Percentiles rank a stretch among this genome's conserved stretches.
Evolutionary conservation across 2,797 vertebrate genomes (phyloP).

Genomic region (Ataeniobius toweri): DNA sequence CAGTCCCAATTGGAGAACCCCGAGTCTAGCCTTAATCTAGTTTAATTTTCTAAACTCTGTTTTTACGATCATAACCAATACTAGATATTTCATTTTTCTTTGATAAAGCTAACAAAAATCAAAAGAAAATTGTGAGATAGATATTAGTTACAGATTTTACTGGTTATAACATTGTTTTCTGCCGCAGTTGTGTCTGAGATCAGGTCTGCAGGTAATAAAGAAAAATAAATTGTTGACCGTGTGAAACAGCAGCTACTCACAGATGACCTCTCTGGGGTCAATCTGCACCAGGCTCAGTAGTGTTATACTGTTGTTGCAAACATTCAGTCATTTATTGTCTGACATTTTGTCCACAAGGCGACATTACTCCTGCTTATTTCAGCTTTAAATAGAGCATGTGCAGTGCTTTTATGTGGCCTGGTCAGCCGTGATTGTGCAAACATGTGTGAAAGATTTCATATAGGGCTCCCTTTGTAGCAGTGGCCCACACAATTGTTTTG

Average conservation of each 20-base stretch:
- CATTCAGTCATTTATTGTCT: neutral
- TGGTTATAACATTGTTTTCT: neutral
- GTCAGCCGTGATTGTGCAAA: conserved; percentile 4
- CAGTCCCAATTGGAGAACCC: too few relatives aligned
- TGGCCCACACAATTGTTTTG: neutral
- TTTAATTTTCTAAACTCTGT: neutral
- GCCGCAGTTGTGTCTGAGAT: neutral
- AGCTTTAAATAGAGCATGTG: neutral
- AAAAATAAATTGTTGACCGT: neutral
- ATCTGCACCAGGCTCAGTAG: conserved; percentile 3
- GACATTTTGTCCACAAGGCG: neutral
- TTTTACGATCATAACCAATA: neutral
- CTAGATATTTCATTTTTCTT: neutral
- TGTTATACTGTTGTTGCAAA: conserved; percentile 1
- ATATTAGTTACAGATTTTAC: neutral
- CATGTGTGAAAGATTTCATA: conserved; percentile 6
- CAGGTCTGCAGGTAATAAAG: neutral
- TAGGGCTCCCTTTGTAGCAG: neutral
- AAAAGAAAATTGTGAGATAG: neutral
- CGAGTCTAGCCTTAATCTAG: neutral
- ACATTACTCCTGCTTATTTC: neutral
- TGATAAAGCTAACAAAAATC: neutral
- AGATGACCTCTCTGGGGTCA: conserved; percentile 6
- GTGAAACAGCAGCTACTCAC: neutral
- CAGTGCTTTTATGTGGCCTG: neutral